Conservation (phyloP, 2,888 invertebrate genomes). For the Thera obeliscata region DNA sequence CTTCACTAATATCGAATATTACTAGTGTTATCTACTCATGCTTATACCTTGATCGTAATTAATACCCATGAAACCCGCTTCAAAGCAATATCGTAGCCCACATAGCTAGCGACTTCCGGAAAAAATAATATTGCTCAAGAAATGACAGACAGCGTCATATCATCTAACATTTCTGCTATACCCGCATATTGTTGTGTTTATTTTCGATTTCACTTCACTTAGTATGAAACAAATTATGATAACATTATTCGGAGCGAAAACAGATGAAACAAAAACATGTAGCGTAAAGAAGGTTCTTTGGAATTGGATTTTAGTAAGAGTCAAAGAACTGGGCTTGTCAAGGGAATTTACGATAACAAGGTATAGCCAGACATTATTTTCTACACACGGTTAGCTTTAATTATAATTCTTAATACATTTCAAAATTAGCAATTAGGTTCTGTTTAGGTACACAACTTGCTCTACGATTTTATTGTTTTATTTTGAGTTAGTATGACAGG, state of each 20-base stretch:
- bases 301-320: constrained; percentile 3
- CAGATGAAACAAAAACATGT: constrained; percentile 49
- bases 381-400: no score
- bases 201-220: constrained; percentile 72
- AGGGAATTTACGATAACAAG: neutral
- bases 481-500: no score
- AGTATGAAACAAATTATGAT: constrained; percentile 55
- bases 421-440: neutral
- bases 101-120: constrained; percentile 18
- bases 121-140: constrained; percentile 32
- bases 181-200: constrained; percentile 69
- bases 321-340: neutral
- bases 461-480: neutral
- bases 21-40: no score
- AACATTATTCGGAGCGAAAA: constrained; percentile 53
- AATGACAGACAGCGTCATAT: constrained; percentile 40
- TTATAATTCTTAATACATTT: neutral
- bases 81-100: constrained; percentile 20
- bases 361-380: neutral
- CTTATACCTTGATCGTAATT: constrained; percentile 26
- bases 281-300: constrained; percentile 19
- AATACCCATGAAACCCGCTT: constrained; percentile 20
- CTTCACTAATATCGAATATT: no score
- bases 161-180: constrained; percentile 38
- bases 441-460: neutral